Evolutionary conservation across 2,797 vertebrate species (phyloP), one percentile per base, ranked within the genome.

Genomic region (Coracias cyanogaster): DNA sequence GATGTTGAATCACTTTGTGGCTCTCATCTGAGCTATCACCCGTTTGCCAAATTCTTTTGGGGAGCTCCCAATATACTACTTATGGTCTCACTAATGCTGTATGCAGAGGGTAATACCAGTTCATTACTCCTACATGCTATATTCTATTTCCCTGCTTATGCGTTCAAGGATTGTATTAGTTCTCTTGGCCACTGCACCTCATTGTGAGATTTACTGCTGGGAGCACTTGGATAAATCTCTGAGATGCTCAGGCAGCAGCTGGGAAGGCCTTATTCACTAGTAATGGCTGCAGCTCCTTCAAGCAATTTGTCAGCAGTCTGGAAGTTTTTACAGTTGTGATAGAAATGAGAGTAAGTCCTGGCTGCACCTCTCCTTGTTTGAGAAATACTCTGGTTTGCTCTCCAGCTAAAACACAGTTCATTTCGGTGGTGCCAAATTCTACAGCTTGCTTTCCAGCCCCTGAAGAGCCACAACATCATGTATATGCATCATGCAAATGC

Each of bases 231-330:
- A 79, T 57, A 62, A 69, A 84, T 51, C 82, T 88, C 82, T 52
- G 73, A 73, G 73, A 45, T 31, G 24, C 43, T 82, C 81, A 79
- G 65, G 72, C 29, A 91, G 55, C 65, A 64, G 5, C 28, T 88
- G 80, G 54, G 80, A 94, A 76, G 70, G 62, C 21, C 60, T 95
- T 86, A 54, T n/a, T 62, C 79, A 2, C 48, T 73, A 4, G 31
- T 37, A 61, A 86, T 49, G 45, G 39, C 70, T 82, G 33, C 16
- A 54, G 35, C 37, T 93, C 13, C 62, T 90, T 93, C 52, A 79
- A 91, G 66, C 39, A 79, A 82, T 86, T 91, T 96, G 80, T 90
- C 89, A 93, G 84, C 7, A 3, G 73, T 70, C 82, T 96, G 87
- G 77, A 91, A 93, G 64, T 48, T 83, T 92, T 93, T 93, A 60